Evolutionary conservation across 2,888 invertebrate species (phyloP).

Genomic region (Xylota sylvarum): DNA sequence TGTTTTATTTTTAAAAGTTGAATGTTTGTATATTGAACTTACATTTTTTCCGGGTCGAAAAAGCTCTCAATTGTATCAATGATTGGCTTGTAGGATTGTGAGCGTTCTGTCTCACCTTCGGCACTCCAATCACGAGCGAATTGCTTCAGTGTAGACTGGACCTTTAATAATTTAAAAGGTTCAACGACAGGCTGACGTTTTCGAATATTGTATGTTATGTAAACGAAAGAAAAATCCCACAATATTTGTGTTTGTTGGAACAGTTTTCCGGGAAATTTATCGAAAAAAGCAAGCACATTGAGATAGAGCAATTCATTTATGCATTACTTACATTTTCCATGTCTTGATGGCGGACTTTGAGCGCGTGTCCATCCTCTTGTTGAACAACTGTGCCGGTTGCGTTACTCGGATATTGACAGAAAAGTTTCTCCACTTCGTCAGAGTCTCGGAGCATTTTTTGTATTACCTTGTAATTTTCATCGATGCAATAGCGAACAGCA

Average conservation of each 20-base stretch:
- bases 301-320: slow-evolving; percentile 48
- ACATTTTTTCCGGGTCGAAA: slow-evolving; percentile 89
- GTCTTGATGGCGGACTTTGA: slow-evolving; percentile 82
- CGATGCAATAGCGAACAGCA: slow-evolving; percentile 91
- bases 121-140: slow-evolving; percentile 98
- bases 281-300: slow-evolving; percentile 34
- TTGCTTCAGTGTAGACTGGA: slow-evolving; percentile 97
- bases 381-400: slow-evolving; percentile 87
- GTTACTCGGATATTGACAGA: slow-evolving; percentile 84
- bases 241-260: slow-evolving; percentile 65
- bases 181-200: slow-evolving; percentile 81
- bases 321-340: slow-evolving; percentile 83
- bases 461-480: slow-evolving; percentile 86
- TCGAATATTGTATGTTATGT: slow-evolving; percentile 70
- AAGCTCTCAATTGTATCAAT: slow-evolving; percentile 91
- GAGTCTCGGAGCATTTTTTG: slow-evolving; percentile 85
- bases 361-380: slow-evolving; percentile 86
- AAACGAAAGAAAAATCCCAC: slow-evolving; percentile 64
- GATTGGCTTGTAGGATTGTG: slow-evolving; percentile 95
- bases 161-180: slow-evolving; percentile 87
- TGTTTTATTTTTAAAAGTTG: background rate
- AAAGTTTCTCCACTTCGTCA: slow-evolving; percentile 86
- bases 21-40: slow-evolving; percentile 63
- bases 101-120: slow-evolving; percentile 92
- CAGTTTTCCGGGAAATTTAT: slow-evolving; percentile 62